Conservation (phyloP, 2,888 invertebrate species). For the Andrena praecox region DNA sequence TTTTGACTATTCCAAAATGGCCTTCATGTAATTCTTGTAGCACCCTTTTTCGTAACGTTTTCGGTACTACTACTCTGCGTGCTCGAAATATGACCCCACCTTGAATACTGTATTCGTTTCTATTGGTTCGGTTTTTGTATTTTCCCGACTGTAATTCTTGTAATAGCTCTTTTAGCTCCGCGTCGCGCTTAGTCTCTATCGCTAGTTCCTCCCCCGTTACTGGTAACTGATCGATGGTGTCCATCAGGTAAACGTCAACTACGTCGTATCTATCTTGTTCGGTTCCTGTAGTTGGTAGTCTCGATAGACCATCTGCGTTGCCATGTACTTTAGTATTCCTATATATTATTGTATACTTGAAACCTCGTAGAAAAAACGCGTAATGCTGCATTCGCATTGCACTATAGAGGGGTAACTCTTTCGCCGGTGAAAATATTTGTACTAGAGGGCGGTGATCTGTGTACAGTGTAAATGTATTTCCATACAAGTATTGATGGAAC, state of each 20-base stretch:
- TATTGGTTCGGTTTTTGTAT: background rate
- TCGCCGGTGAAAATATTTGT: background rate
- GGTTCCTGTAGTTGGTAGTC: background rate
- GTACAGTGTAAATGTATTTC: background rate
- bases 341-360: background rate
- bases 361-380: constrained; percentile 6
- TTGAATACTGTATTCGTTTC: background rate
- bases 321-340: constrained; percentile 9
- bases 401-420: background rate
- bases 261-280: background rate
- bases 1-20: background rate
- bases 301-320: constrained; percentile 18
- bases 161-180: background rate
- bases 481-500: constrained; percentile 25
- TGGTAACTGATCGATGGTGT: constrained; percentile 1
- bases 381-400: constrained; percentile 34
- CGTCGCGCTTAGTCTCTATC: background rate
- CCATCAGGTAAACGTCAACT: constrained; percentile 14
- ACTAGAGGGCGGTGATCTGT: background rate
- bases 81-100: background rate
- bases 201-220: constrained; percentile 5
- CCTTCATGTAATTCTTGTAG: background rate
- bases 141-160: background rate
- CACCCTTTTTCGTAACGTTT: background rate
- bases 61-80: background rate